Percentiles rank a stretch among this genome's conserved stretches.
Evolutionary conservation across 92 coral and sea anemone genomes (phyloP).

Genomic region (Actinernus sp.): DNA sequence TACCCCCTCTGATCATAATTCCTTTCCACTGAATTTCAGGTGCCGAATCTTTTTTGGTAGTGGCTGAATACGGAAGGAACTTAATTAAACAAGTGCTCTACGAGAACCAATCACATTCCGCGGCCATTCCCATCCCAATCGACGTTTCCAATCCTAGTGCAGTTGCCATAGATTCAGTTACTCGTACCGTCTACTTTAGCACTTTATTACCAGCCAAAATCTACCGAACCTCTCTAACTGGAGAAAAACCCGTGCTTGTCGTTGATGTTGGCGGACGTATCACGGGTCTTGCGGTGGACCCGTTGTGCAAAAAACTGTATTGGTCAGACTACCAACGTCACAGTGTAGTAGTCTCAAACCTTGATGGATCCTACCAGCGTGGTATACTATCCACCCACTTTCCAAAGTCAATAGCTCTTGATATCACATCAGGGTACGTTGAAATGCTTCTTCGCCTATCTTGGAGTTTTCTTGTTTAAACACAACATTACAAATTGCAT

Average conservation of each 20-base stretch:
- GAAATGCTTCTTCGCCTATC: neutral
- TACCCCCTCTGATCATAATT: too few relatives aligned
- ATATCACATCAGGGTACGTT: constrained; percentile 22
- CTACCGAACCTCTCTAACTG: neutral
- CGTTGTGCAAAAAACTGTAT: constrained; percentile 24
- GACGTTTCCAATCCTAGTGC: neutral
- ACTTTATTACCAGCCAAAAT: too few relatives aligned
- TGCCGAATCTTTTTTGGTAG: constrained; percentile 7
- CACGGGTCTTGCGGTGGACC: constrained; percentile 14
- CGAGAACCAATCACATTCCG: neutral
- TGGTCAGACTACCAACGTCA: constrained; percentile 8
- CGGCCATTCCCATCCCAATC: neutral
- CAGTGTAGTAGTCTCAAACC: constrained; percentile 10
- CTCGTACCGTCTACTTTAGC: neutral
- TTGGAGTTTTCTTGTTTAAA: too few relatives aligned
- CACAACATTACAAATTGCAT: too few relatives aligned
- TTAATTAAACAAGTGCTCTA: constrained; percentile 1
- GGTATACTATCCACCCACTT: neutral
- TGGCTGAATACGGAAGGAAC: constrained; percentile 13
- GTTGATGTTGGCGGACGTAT: neutral
- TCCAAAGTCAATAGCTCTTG: constrained; percentile 6
- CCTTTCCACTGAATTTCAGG: too few relatives aligned
- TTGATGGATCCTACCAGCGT: constrained; percentile 10
- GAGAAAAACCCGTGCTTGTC: neutral
- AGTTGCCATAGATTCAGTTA: constrained; percentile 13